Evolutionary conservation across 1,140 invertebrate genomes (phyloP), one percentile per base, ranked within the genome.

Genomic region (Drosophila ambigua): DNA sequence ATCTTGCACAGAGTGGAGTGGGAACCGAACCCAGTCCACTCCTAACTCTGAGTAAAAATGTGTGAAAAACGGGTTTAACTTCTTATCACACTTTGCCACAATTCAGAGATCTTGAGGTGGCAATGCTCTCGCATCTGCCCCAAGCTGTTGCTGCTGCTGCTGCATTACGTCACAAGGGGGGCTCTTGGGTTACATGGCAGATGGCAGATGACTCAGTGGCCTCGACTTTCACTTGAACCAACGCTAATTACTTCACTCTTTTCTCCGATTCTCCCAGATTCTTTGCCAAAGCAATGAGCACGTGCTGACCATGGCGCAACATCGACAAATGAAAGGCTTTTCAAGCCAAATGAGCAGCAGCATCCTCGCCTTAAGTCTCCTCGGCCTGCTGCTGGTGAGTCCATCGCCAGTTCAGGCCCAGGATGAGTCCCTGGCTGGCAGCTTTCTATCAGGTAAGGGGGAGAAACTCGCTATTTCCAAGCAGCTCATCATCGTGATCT

Each of bases 351-450:
- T 76, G 72, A 49, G 26, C 20, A 53, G 51, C 9, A 15, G 67
- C 11, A n/a, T 61, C 24, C 11, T 61, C 20, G 31, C 74, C 43
- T 8, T 79, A 49, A 44, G 11, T 39, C 35, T 55, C 7, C 48
- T 74, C 2, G 31, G 72, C 43, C 11, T 80, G 13, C 16, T 85
- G 26, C 45, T 84, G 24, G 31, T 44, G 28, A 43, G 44, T 57
- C 50, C 73, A 9, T 1, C 13, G 11, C 44, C 51, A n/a, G n/a
- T 35, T 1, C 39, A 23, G 31, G 92, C 66, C 4, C 95, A 96
- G 92, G 95, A 96, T 91, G 96, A 96, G 61, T 96, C 95, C 9
- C 93, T 96, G 77, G 95, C 95, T 64, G 95, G 95, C 72, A 96
- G 95, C 79, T 96, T 96, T 87, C 92, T 96, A 15, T 96, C 95